Percentiles rank a stretch among this genome's conserved stretches.
phyloP scores from a whole-genome alignment of 2,888 invertebrate species.

The Cerastis rubricosa region DNA sequence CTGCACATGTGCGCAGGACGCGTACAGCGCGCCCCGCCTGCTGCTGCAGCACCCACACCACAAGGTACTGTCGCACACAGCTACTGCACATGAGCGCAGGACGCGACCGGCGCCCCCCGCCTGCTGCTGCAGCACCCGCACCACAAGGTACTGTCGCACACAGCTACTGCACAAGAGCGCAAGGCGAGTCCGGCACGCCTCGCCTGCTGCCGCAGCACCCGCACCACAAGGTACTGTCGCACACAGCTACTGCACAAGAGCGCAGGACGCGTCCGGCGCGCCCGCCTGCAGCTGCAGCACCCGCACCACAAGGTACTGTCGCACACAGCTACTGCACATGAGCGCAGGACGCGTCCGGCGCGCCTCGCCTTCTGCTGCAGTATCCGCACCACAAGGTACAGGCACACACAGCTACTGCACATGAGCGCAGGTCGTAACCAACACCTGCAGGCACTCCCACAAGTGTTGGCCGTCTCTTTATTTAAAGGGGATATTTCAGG shows the following conservation, averaged over 20 bases:
- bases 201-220: constrained; percentile 88
- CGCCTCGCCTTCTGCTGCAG: background rate
- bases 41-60: no score
- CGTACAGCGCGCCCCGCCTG: no score
- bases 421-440: no score
- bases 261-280: background rate
- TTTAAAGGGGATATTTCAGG: no score
- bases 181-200: constrained; percentile 85
- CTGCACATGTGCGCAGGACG: constrained; percentile 78
- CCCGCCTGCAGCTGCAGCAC: constrained; percentile 9
- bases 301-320: constrained; percentile 72
- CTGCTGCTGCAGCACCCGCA: constrained; percentile 67
- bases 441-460: no score
- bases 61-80: constrained; percentile 70
- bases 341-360: constrained; percentile 60
- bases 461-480: no score
- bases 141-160: constrained; percentile 7
- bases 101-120: constrained; percentile 74
- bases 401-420: background rate
- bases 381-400: background rate
- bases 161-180: background rate
- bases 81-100: constrained; percentile 81
- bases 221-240: constrained; percentile 69
- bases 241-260: constrained; percentile 83
- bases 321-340: constrained; percentile 80